Conservation (phyloP, 2,888 invertebrate genomes). For the Tipula lateralis region DNA sequence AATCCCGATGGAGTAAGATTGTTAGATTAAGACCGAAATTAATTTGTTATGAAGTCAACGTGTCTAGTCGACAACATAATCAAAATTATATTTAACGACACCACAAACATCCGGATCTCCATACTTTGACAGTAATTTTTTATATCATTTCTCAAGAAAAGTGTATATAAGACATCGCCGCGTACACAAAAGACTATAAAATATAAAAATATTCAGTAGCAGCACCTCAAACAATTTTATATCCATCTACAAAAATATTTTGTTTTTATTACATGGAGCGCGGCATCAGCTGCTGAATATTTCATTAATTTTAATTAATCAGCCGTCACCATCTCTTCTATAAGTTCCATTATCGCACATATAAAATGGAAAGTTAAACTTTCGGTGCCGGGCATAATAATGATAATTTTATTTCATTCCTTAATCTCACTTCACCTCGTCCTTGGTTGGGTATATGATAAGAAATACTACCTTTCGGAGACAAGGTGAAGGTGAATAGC, state of each 20-base stretch:
- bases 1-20: too few species aligned
- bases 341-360: neutral
- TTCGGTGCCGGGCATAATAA: neutral
- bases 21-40: too few species aligned
- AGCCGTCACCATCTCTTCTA: neutral
- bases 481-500: neutral
- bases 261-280: neutral
- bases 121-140: neutral
- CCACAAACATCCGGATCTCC: neutral
- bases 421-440: neutral
- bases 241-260: neutral
- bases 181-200: neutral
- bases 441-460: neutral
- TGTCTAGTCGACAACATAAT: neutral
- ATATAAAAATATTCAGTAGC: neutral
- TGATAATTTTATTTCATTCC: neutral
- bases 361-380: neutral
- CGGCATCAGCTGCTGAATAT: conserved; percentile 4
- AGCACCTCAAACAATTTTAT: neutral
- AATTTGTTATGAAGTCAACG: neutral
- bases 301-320: conserved; percentile 24
- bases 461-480: neutral
- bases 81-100: neutral
- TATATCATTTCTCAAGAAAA: neutral
- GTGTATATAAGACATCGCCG: neutral